Percentiles rank a stretch among this genome's conserved stretches.
Conservation (phyloP, 2,888 invertebrate species). For the Hirtodrosophila alboralis region DNA sequence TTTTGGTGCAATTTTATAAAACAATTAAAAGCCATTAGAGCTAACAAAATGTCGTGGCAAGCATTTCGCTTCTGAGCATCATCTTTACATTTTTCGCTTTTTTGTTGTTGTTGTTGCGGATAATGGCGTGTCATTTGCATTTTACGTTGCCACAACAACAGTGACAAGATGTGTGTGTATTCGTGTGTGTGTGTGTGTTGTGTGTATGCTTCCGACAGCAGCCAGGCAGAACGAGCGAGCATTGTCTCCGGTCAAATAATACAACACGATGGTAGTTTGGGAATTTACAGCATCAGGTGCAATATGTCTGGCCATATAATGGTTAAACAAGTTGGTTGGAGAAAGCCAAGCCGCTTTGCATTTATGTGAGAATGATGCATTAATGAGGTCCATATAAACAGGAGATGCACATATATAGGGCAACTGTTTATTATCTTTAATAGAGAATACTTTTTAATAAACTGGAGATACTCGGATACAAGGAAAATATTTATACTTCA, state of each 20-base stretch:
- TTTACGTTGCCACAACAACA: constrained; percentile 49
- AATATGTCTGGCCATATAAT: background rate
- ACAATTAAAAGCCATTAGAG: constrained; percentile 79
- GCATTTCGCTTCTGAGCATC: constrained; percentile 36
- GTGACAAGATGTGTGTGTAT: constrained; percentile 28
- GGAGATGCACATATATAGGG: too few species aligned
- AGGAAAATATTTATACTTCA: too few species aligned
- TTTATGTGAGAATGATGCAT: constrained; percentile 39
- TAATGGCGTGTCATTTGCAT: constrained; percentile 76
- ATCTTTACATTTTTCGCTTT: constrained; percentile 37
- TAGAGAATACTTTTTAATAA: too few species aligned
- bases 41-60: constrained; percentile 61
- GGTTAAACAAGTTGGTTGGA: constrained; percentile 3
- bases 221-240: constrained; percentile 10
- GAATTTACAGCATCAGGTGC: constrained; percentile 10
- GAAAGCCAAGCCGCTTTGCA: constrained; percentile 21
- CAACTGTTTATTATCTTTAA: too few species aligned
- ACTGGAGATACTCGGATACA: too few species aligned
- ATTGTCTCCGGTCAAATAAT: constrained; percentile 31
- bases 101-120: constrained; percentile 29
- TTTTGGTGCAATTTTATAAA: constrained; percentile 72
- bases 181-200: constrained; percentile 18
- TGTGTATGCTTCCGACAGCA: constrained; percentile 22
- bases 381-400: constrained; percentile 45
- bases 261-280: constrained; percentile 23